Conservation (phyloP, 2,888 invertebrate species). For the Incurvaria masculella region DNA sequence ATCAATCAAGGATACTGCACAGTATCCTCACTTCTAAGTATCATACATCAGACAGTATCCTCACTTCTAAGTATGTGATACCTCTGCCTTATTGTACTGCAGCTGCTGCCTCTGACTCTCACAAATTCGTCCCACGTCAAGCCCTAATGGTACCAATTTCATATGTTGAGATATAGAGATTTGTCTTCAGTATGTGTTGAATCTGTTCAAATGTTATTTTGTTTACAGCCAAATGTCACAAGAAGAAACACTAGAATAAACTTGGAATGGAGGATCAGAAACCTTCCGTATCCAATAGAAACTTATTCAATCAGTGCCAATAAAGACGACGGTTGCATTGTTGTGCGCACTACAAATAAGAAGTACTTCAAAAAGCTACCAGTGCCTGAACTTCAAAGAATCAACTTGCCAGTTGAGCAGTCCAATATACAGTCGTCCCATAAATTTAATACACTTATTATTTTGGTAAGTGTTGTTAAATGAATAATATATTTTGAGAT, state of each 20-base stretch:
- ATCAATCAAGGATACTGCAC: too few species aligned
- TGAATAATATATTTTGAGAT: too few species aligned
- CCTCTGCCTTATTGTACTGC: too few species aligned
- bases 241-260: conserved; percentile 70
- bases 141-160: too few species aligned
- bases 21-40: too few species aligned
- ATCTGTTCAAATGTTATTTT: conserved; percentile 7
- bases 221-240: conserved; percentile 62
- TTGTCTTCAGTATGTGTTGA: too few species aligned
- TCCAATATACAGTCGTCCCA: conserved; percentile 64
- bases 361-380: conserved; percentile 74
- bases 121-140: too few species aligned
- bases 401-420: conserved; percentile 60
- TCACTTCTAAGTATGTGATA: neutral
- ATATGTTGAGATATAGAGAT: too few species aligned
- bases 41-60: too few species aligned
- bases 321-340: conserved; percentile 59
- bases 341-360: conserved; percentile 73
- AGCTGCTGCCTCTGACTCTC: too few species aligned
- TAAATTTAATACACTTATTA: conserved; percentile 73
- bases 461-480: conserved; percentile 63
- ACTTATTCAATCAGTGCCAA: conserved; percentile 68
- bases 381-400: conserved; percentile 68
- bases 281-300: conserved; percentile 69
- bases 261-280: conserved; percentile 81